These are phyloP conservation scores for Trypoxylus dichotomus DNA, from an alignment of 1,140 invertebrate species.

Conservation along the genomic window DNA sequence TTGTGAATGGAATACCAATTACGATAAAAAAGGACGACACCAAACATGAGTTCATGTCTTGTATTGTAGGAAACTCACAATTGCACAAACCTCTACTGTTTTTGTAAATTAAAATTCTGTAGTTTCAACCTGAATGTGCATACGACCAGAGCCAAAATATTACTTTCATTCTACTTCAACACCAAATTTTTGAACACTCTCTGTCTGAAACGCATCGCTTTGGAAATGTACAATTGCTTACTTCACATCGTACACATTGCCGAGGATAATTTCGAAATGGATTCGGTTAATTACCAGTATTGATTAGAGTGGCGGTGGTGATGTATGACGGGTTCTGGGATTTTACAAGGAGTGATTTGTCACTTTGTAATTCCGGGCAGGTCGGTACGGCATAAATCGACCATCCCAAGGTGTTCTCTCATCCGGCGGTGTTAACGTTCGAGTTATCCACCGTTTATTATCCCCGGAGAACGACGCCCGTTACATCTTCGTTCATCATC, in stretches of 20 bases:
- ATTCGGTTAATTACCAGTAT: not conserved
- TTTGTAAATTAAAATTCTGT: too few species aligned
- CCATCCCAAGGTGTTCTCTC: not conserved
- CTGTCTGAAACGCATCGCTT: too few species aligned
- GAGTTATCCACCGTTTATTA: not conserved
- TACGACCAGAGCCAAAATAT: too few species aligned
- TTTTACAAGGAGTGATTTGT: conserved; percentile 3
- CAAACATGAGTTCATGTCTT: too few species aligned
- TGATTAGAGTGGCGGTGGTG: not conserved
- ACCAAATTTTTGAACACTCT: too few species aligned
- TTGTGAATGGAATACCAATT: too few species aligned
- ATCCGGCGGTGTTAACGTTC: not conserved
- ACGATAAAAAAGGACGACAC: too few species aligned
- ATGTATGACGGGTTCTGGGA: not conserved
- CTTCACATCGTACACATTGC: not conserved
- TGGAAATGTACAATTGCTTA: not conserved
- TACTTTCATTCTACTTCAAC: too few species aligned
- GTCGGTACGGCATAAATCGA: not conserved
- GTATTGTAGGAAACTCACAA: not conserved
- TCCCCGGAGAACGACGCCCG: not conserved
- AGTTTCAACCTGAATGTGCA: too few species aligned
- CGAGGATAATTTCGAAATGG: not conserved
- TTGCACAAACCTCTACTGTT: too few species aligned
- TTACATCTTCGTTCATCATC: not conserved
- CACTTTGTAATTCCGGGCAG: not conserved